phyloP scores from a whole-genome alignment of 2,888 invertebrate species.

The Epinotia brunnichana region DNA sequence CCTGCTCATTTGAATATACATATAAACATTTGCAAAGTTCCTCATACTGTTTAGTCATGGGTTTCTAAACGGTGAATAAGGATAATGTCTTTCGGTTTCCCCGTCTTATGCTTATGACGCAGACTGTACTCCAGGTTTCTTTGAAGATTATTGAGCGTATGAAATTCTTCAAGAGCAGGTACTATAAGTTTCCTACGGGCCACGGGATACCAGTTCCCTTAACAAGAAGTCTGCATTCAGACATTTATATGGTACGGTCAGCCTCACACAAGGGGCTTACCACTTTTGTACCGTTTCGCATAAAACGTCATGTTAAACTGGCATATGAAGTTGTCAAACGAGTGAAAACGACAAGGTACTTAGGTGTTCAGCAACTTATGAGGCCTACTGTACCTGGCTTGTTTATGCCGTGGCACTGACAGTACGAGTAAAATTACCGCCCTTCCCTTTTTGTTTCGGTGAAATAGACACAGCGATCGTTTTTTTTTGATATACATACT shows the following conservation, averaged over 20 bases:
- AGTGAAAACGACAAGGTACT: too few species aligned
- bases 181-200: background rate
- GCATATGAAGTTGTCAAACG: too few species aligned
- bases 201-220: background rate
- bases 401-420: background rate
- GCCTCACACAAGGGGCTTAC: too few species aligned
- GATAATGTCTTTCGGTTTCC: background rate
- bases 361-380: too few species aligned
- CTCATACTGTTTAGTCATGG: conserved; percentile 21
- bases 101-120: background rate
- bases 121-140: background rate
- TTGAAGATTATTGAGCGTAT: background rate
- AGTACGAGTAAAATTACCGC: background rate
- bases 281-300: too few species aligned
- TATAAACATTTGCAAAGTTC: background rate
- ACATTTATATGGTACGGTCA: background rate
- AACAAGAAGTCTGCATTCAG: background rate
- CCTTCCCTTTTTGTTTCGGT: too few species aligned
- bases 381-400: too few species aligned
- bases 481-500: too few species aligned
- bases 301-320: too few species aligned
- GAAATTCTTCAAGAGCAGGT: background rate
- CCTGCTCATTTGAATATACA: background rate
- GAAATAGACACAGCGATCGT: too few species aligned
- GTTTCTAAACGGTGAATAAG: conserved; percentile 6